These are phyloP conservation scores for Polyommatus iphigenia DNA, from an alignment of 2,888 invertebrate genomes.

Conservation along the genomic window DNA sequence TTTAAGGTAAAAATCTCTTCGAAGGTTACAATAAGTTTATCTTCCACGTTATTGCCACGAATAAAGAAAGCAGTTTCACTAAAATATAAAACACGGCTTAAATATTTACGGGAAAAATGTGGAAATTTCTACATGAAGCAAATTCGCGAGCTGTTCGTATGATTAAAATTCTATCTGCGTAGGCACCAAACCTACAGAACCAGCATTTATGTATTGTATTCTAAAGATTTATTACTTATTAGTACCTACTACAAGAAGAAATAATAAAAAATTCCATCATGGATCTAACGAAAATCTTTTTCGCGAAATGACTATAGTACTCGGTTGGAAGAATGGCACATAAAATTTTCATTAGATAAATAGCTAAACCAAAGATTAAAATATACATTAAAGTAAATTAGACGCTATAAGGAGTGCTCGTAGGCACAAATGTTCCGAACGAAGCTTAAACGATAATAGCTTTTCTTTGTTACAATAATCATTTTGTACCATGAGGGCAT, in stretches of 20 bases:
- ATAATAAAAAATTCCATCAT: too few relatives aligned
- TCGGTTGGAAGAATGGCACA: background rate
- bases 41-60: constrained; percentile 29
- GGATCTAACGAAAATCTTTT: too few relatives aligned
- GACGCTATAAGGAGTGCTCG: background rate
- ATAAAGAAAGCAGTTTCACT: constrained; percentile 27
- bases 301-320: background rate
- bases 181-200: constrained; percentile 16
- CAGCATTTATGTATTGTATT: background rate
- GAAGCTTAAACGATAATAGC: constrained; percentile 35
- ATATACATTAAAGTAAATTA: constrained; percentile 12
- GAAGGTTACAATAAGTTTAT: constrained; percentile 15
- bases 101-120: constrained; percentile 35
- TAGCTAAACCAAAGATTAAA: constrained; percentile 9
- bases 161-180: constrained; percentile 38
- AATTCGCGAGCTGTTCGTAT: constrained; percentile 25
- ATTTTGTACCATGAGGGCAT: constrained; percentile 38
- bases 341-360: background rate
- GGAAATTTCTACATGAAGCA: constrained; percentile 31
- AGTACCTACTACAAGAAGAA: background rate
- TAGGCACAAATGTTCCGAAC: constrained; percentile 30
- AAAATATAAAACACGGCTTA: constrained; percentile 29
- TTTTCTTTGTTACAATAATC: constrained; percentile 38
- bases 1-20: background rate
- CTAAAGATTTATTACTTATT: background rate